Base-by-base conservation (phyloP, 1,140 invertebrate species). In the Saccostrea cuccullata region DNA sequence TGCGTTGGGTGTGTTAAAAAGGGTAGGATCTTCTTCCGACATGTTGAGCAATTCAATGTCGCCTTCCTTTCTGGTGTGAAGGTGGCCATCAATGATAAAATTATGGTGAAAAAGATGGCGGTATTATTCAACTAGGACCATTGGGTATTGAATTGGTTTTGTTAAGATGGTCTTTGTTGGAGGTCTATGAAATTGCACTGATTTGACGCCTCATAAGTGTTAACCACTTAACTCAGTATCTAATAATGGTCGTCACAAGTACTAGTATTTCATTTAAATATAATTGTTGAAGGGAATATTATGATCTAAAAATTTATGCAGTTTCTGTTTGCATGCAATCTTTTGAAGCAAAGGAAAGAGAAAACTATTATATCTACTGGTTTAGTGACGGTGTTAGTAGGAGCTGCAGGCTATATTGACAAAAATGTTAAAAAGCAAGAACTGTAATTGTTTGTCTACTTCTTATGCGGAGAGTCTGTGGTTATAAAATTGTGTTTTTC, bases 31-130 rank as follows among this genome's bases (percentile, higher is more conserved):
- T 77, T 77, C 70, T 77, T 77, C 70, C 70, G 70, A 77, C 26
- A 36, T 77, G 70, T 77, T 77, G 70, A 77, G 70, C 70, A 77
- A 77, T 77, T 77, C 70, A 77, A 77, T 36, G 23, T 77, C 26
- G 23, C 15, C 26, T 77, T 26, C 26, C 70, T 36, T 77, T 30
- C 17, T 23, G 13, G 70, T 77, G 70, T 77, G 23, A 77, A 77
- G 70, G 26, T 36, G 70, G 70, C 30, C 70, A 36, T 77, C 70
- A 15, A 36, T 15, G 5, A 77, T 77, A 77, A 26, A 26, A 30
- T 77, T 77, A 30, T 26, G 30, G 70, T 26, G 26, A 77, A 77
- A 73, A 77, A 77, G 26, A 77, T 77, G 26, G 70, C 26, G 70
- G 70, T 77, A 77, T 77, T 36, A 30, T 77, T 30, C 30, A 77